Percentiles rank a stretch among this genome's conserved stretches.
phyloP scores from a whole-genome alignment of 2,797 vertebrate species.

The Cygnus olor region DNA sequence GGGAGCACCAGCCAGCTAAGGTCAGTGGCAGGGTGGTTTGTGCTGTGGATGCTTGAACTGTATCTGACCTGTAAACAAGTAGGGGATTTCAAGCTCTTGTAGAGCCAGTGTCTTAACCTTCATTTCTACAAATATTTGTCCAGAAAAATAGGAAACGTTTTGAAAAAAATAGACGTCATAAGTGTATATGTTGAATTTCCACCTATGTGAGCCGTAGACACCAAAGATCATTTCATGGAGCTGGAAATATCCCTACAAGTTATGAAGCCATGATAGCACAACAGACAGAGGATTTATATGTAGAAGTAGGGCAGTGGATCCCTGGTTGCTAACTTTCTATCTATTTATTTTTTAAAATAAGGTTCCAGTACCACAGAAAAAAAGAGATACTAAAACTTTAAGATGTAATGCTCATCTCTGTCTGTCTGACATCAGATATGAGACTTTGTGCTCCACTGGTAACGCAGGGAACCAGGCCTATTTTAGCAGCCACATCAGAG shows the following conservation, averaged over 20 bases:
- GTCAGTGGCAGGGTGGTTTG: not conserved
- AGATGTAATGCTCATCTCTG: not conserved
- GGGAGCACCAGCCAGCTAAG: not conserved
- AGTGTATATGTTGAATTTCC: not conserved
- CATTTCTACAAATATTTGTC: not conserved
- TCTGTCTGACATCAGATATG: not conserved
- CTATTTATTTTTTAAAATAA: not conserved
- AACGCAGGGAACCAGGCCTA: not conserved
- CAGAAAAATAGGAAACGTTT: not conserved
- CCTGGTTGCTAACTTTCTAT: not conserved
- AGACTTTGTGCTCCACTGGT: not conserved
- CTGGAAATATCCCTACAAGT: not conserved
- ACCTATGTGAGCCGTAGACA: not conserved
- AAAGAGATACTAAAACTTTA: not conserved
- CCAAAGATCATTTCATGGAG: not conserved
- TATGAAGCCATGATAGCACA: not conserved
- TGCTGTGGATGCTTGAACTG: not conserved
- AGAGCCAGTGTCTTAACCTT: not conserved
- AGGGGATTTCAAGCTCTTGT: not conserved
- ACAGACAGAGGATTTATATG: not conserved
- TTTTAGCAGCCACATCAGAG: not conserved
- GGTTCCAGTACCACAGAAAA: not conserved
- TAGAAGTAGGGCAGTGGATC: not conserved
- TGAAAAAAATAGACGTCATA: not conserved
- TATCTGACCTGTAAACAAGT: not conserved